Evolutionary conservation across 2,113 vertebrate genomes (phyloP).

Genomic region (Mus pahari): DNA sequence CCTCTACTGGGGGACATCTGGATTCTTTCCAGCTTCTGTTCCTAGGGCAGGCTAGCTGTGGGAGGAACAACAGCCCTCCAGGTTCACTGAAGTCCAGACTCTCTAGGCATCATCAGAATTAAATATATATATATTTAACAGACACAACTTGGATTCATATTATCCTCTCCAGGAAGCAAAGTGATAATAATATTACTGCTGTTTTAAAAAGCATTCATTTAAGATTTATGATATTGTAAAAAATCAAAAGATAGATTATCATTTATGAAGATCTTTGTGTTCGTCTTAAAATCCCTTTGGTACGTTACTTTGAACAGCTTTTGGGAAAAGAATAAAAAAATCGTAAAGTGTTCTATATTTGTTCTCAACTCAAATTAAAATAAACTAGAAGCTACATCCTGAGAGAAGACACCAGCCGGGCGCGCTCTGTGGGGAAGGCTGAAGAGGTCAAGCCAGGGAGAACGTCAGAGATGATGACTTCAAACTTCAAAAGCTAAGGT

Average conservation of each 20-base stretch:
- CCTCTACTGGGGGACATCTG: too few relatives aligned
- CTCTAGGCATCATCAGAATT: neutral
- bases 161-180: neutral
- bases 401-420: neutral
- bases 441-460: neutral
- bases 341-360: neutral
- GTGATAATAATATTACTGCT: neutral
- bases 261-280: neutral
- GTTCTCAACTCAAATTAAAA: neutral
- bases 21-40: too few relatives aligned
- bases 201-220: neutral
- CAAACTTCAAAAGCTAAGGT: neutral
- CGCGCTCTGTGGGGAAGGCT: accelerated
- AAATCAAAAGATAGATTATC: neutral
- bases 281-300: neutral
- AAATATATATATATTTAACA: neutral
- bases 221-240: neutral
- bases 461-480: neutral
- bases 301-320: neutral
- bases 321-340: neutral
- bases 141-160: neutral
- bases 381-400: neutral
- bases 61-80: too few relatives aligned
- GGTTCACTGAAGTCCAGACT: neutral
- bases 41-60: neutral